phyloP scores from a whole-genome alignment of 2,888 invertebrate genomes.

The Mesodorylaimus sp. region DNA sequence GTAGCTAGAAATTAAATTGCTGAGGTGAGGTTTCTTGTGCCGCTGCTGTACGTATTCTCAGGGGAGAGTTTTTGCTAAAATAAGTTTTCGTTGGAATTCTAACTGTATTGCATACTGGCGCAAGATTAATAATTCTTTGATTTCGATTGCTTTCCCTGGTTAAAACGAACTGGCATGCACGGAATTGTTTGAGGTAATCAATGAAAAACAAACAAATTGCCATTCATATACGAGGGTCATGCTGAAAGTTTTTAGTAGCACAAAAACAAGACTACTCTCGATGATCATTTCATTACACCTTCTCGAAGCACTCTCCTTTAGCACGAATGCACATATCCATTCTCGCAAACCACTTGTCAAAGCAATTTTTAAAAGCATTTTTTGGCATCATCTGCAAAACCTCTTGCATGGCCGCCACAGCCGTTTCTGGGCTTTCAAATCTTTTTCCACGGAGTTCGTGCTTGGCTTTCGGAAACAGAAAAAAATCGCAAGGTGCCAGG shows the following conservation, averaged over 20 bases:
- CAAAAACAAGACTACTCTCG: neutral
- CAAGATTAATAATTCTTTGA: too few relatives aligned
- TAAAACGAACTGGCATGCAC: too few relatives aligned
- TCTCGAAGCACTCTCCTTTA: neutral
- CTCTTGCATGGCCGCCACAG: neutral
- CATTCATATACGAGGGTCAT: slow-evolving; percentile 2
- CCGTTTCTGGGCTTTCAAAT: neutral
- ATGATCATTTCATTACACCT: neutral
- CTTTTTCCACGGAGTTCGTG: neutral
- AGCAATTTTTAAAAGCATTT: neutral
- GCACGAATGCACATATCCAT: neutral
- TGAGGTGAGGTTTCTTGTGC: too few relatives aligned
- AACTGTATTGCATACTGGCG: too few relatives aligned
- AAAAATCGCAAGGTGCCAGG: slow-evolving; percentile 3
- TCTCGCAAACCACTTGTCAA: neutral
- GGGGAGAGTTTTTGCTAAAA: too few relatives aligned
- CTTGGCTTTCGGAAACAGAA: neutral
- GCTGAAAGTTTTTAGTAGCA: neutral
- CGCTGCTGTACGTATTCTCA: too few relatives aligned
- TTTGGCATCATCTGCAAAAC: neutral
- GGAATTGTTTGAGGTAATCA: too few relatives aligned
- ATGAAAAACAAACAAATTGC: too few relatives aligned
- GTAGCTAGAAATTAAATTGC: too few relatives aligned
- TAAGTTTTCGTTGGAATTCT: too few relatives aligned
- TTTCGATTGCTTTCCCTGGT: too few relatives aligned